These are phyloP conservation scores for Halichondria panicea DNA, from an alignment of 37 sponge, comb jelly and placozoan species.

Conservation along the genomic window DNA sequence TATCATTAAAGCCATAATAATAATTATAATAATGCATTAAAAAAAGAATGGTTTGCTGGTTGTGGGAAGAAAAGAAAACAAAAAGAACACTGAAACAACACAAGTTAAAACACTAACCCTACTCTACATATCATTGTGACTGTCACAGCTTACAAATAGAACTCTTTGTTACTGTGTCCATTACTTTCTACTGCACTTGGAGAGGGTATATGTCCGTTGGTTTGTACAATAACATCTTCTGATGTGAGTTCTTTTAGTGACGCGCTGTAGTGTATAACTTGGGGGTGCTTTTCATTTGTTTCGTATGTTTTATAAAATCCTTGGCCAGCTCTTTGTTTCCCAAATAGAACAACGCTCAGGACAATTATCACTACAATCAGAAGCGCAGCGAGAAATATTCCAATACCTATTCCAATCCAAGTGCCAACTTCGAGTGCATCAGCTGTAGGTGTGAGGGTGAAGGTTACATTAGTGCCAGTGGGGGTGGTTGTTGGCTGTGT, in stretches of 20 bases:
- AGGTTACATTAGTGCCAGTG: not conserved
- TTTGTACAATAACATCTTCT: not conserved
- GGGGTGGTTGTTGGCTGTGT: slow-evolving; percentile 7
- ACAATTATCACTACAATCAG: not conserved
- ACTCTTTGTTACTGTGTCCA: not conserved
- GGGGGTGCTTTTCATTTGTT: not conserved
- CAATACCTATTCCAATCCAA: not conserved
- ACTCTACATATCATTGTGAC: not conserved
- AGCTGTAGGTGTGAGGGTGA: not conserved
- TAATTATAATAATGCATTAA: no score
- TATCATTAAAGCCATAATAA: no score
- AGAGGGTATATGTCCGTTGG: not conserved
- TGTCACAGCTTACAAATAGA: not conserved
- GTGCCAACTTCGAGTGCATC: not conserved
- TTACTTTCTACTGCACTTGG: not conserved
- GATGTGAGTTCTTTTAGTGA: slow-evolving; percentile 39
- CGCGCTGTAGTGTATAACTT: slow-evolving; percentile 35
- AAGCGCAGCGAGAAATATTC: not conserved
- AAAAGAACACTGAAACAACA: no score
- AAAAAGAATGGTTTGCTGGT: no score
- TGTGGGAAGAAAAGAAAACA: no score
- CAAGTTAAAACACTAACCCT: no score
- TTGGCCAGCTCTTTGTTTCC: not conserved
- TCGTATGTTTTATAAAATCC: slow-evolving; percentile 44
- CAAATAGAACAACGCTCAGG: not conserved